Evolutionary conservation across 2,113 vertebrate genomes (phyloP).

Genomic region (Labrus mixtus): DNA sequence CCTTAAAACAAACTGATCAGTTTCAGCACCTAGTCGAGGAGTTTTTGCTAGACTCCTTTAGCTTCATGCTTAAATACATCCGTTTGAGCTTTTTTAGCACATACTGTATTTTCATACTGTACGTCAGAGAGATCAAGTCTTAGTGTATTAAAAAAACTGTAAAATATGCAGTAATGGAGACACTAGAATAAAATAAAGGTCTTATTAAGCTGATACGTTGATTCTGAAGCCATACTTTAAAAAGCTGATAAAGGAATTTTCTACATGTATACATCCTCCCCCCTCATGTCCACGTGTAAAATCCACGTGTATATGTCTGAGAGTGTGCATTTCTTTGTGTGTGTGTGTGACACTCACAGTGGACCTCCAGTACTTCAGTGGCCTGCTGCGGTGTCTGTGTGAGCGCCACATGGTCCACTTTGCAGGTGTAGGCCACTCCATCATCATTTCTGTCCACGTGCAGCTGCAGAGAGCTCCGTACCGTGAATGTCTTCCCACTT

Average conservation of each 20-base stretch:
- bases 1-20: no score
- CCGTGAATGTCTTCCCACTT: constrained; percentile 95
- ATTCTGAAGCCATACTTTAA: not conserved
- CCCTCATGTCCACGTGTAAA: not conserved
- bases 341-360: constrained; percentile 93
- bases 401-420: constrained; percentile 95
- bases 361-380: constrained; percentile 96
- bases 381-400: constrained; percentile 91
- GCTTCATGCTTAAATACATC: no score
- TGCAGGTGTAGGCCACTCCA: constrained; percentile 94
- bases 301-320: constrained; percentile 24
- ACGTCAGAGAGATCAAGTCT: not conserved
- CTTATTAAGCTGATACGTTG: not conserved
- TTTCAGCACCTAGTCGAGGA: not conserved
- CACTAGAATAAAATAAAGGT: no score
- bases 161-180: no score
- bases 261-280: not conserved
- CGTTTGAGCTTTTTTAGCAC: no score
- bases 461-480: constrained; percentile 94
- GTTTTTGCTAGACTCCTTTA: no score
- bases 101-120: no score
- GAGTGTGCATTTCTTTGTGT: constrained; percentile 3
- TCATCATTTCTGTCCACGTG: constrained; percentile 93
- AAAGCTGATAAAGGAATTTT: not conserved
- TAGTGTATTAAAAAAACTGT: no score